A percentile compares a stretch with the other conserved stretches of the same genome.
These are phyloP conservation scores for Aspiorhynchus laticeps DNA, from an alignment of 2,113 vertebrate genomes.

Conservation along the genomic window DNA sequence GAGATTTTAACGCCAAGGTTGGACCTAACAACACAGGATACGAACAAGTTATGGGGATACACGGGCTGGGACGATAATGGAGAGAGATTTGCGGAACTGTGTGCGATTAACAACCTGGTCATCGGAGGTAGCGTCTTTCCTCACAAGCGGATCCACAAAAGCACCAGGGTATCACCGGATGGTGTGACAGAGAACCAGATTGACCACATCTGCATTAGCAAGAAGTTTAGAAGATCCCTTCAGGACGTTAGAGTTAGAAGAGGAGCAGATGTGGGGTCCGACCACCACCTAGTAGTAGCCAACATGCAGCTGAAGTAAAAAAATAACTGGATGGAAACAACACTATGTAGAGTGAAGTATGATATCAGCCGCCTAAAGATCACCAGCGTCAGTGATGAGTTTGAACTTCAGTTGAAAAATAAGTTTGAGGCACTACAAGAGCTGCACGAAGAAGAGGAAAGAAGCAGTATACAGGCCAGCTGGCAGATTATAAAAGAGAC, in stretches of 20 bases:
- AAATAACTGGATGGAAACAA: background rate
- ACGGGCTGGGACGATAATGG: background rate
- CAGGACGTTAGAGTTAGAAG: background rate
- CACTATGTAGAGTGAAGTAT: background rate
- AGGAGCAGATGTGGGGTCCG: background rate
- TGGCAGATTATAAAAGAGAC: too few species aligned
- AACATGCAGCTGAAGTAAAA: background rate
- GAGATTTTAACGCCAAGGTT: background rate
- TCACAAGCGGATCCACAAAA: background rate
- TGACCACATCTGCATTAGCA: background rate
- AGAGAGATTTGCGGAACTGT: background rate
- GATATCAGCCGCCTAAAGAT: background rate
- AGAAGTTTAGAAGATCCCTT: background rate
- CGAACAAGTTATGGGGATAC: background rate
- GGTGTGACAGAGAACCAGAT: background rate
- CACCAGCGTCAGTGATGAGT: background rate
- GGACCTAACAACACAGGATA: background rate
- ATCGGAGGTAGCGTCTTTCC: background rate
- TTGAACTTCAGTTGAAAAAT: background rate
- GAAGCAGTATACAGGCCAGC: too few species aligned
- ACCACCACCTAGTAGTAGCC: background rate
- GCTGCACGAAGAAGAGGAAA: constrained; percentile 25
- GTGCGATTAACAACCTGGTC: background rate
- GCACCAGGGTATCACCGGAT: background rate
- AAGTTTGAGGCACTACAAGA: background rate